Conservation (phyloP, 1,140 invertebrate species). For the Gonatopus flavifemur region DNA sequence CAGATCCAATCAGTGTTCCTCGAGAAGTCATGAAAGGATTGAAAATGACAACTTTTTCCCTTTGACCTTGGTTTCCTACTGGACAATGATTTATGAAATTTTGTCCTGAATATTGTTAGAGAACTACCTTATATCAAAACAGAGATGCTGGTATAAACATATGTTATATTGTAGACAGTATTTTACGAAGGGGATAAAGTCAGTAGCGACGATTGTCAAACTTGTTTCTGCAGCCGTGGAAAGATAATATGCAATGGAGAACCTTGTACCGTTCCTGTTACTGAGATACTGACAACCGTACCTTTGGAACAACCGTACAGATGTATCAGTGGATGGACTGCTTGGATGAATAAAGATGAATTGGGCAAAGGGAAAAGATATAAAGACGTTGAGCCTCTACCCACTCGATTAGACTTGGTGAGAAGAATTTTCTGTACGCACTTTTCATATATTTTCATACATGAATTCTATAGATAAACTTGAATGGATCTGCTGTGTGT, state of each 20-base stretch:
- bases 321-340: slow-evolving; percentile 72
- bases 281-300: slow-evolving; percentile 31
- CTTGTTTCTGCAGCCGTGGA: slow-evolving; percentile 72
- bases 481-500: slow-evolving; percentile 60
- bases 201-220: slow-evolving; percentile 74
- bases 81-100: too few relatives aligned
- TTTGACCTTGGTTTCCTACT: too few relatives aligned
- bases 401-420: slow-evolving; percentile 58
- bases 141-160: neutral
- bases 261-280: slow-evolving; percentile 59
- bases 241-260: slow-evolving; percentile 70
- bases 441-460: neutral
- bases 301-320: slow-evolving; percentile 42
- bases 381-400: slow-evolving; percentile 67
- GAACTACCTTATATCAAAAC: too few relatives aligned
- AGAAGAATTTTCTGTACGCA: slow-evolving; percentile 13
- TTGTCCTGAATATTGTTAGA: too few relatives aligned
- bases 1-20: too few relatives aligned
- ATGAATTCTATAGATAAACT: slow-evolving; percentile 35
- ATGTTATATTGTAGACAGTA: slow-evolving; percentile 16
- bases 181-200: slow-evolving; percentile 80
- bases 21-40: too few relatives aligned
- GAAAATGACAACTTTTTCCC: too few relatives aligned
- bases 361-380: slow-evolving; percentile 52
- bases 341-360: slow-evolving; percentile 70